These are phyloP conservation scores for Scomberomorus guttatus DNA, from an alignment of 2,797 vertebrate species.

Conservation along the genomic window DNA sequence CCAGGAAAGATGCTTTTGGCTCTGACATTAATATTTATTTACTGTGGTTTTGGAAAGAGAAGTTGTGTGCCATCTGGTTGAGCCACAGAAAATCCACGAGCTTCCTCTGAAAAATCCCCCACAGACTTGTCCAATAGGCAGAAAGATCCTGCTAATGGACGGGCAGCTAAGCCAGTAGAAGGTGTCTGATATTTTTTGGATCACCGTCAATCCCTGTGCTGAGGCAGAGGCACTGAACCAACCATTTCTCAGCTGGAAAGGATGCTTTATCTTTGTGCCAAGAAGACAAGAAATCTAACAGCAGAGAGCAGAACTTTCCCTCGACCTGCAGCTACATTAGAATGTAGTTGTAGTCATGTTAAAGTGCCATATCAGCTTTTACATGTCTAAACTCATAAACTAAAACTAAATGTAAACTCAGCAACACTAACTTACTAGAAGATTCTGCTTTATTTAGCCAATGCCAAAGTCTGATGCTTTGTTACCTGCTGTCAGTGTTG, in stretches of 20 bases:
- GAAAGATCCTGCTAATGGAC: constrained; percentile 40
- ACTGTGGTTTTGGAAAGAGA: constrained; percentile 52
- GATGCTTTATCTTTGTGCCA: constrained; percentile 20
- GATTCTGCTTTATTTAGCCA: no score
- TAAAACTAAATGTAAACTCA: neutral
- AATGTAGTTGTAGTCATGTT: neutral
- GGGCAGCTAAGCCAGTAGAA: constrained; percentile 41
- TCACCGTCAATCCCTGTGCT: constrained; percentile 43
- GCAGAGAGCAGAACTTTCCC: constrained; percentile 2
- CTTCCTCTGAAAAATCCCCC: constrained; percentile 42
- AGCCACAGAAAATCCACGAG: constrained; percentile 55
- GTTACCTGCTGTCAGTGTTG: no score
- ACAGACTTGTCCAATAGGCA: constrained; percentile 28
- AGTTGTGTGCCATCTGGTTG: constrained; percentile 55
- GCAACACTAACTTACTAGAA: no score
- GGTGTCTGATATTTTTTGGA: constrained; percentile 49
- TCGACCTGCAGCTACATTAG: neutral
- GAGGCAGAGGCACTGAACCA: constrained; percentile 21
- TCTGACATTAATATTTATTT: constrained; percentile 63
- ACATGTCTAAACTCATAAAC: neutral
- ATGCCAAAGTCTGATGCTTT: no score
- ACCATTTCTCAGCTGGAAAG: constrained; percentile 15
- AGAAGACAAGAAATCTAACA: constrained; percentile 8
- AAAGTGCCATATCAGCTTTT: accelerated
- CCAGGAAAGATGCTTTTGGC: constrained; percentile 45